phyloP scores from a whole-genome alignment of 2,113 vertebrate species.

The Centropristis striata region DNA sequence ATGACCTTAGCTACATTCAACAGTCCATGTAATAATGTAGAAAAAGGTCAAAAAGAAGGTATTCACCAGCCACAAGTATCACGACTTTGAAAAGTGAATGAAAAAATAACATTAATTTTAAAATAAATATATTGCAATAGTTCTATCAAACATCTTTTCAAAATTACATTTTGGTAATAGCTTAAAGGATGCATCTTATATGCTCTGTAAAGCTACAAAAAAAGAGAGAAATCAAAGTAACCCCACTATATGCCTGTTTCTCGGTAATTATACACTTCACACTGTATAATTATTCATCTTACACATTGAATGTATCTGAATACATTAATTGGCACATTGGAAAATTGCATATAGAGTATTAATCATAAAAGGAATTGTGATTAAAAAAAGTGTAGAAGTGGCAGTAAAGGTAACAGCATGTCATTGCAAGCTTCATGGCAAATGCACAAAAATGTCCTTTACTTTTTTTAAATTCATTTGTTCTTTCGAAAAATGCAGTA shows the following conservation, averaged over 20 bases:
- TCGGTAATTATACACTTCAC: not conserved
- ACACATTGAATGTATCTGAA: constrained; percentile 14
- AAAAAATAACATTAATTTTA: not conserved
- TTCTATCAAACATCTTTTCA: not conserved
- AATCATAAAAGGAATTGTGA: not conserved
- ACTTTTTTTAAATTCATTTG: not conserved
- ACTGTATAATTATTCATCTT: constrained; percentile 1
- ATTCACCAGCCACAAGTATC: not conserved
- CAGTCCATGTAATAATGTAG: not conserved
- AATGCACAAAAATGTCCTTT: not conserved
- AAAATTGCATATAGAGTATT: not conserved
- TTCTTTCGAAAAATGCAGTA: constrained; percentile 4
- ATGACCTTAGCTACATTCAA: not conserved
- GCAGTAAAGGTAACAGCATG: not conserved
- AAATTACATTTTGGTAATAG: too few species aligned
- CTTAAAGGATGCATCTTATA: not conserved
- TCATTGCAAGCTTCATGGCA: not conserved
- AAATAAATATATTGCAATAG: too few species aligned
- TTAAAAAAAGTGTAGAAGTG: not conserved
- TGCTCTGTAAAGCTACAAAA: not conserved
- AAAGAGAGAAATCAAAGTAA: not conserved
- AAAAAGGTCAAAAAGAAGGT: not conserved
- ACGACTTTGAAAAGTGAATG: not conserved
- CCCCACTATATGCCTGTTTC: not conserved
- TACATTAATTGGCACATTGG: not conserved